A percentile compares a stretch with the other conserved stretches of the same genome.
phyloP scores from a whole-genome alignment of 2,113 vertebrate species.

The Odontophorus gujanensis region DNA sequence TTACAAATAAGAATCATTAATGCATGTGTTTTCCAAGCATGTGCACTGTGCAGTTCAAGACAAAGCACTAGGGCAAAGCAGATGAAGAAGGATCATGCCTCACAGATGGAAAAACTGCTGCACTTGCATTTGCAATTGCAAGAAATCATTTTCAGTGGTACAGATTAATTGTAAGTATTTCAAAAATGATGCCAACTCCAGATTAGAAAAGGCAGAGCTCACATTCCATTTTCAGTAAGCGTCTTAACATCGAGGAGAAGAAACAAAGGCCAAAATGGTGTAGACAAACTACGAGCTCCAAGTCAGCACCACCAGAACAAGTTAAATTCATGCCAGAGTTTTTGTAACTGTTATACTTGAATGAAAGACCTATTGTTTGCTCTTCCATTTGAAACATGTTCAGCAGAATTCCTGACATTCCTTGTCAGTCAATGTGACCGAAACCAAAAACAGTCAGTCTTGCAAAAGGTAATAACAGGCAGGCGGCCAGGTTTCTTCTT shows the following conservation, averaged over 20 bases:
- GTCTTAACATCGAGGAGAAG: not conserved
- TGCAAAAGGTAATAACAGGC: conserved; percentile 71
- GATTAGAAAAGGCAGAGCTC: not conserved
- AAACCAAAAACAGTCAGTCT: conserved; percentile 78
- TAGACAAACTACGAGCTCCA: not conserved
- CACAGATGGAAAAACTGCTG: not conserved
- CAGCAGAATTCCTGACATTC: conserved; percentile 82
- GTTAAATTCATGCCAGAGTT: conserved; percentile 52
- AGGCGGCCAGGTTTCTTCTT: conserved; percentile 73
- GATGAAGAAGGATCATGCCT: not conserved
- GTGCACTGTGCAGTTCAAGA: not conserved
- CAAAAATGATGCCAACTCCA: not conserved
- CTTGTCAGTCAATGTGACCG: conserved; percentile 76
- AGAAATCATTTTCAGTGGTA: not conserved
- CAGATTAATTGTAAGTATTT: not conserved
- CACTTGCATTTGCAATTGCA: not conserved
- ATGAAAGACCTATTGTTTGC: conserved; percentile 79
- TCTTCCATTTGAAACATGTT: conserved; percentile 68
- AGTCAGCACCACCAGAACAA: conserved; percentile 10
- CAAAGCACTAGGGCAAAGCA: not conserved
- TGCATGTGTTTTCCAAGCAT: not conserved
- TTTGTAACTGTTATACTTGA: conserved; percentile 60
- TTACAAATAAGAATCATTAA: not conserved
- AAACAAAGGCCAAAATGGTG: not conserved
- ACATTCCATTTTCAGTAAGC: not conserved